Evolutionary conservation across 2,888 invertebrate species (phyloP), one percentile per base, ranked within the genome.

Genomic region (Netelia inedita): DNA sequence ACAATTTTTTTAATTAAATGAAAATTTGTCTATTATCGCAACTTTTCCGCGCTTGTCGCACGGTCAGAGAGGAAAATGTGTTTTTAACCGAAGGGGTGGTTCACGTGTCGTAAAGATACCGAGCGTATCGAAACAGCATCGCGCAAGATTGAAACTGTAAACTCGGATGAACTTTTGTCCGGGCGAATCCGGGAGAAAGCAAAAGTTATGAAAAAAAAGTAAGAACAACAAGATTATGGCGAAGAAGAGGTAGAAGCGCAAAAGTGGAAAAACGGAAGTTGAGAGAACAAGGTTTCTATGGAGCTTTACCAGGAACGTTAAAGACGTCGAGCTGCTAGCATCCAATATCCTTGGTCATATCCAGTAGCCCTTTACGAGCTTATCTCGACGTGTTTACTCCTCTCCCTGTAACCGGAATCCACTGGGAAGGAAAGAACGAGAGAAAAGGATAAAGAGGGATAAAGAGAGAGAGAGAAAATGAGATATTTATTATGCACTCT

Each of bases 301-400:
- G n/a, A 74, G 63, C 35, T 65, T 35, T 50, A 74, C 50, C 28
- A 1, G 16, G 23, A 23, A 57, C 57, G 76, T 57, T 59, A 28
- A 68, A 76, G 43, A 55, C 55, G 66, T 76, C 19, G 75, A 83
- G 46, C 75, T 50, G 71, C 76, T 72, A 84, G 72, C 72, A 72
- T 76, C 66, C 80, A 84, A 84, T 84, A 80, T 84, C 75, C 75
- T 74, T 46, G 23, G 57, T 53, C 72, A 72, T 80, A 55, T 74
- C 41, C 55, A 35, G 46, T 35, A 46, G 28, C 53, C 68, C 65
- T 65, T 72, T 61, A 76, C 63, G 61, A 73, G 68, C 83, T 84
- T 84, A 72, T 80, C 80, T 80, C 69, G 59, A 59, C 71, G 71
- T 35, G 19, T 68, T 59, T 46, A 57, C 46, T 16, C 61, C 55